Evolutionary conservation across 2,113 vertebrate genomes (phyloP), one percentile per base, ranked within the genome.

Genomic region (Rhinolophus sinicus): DNA sequence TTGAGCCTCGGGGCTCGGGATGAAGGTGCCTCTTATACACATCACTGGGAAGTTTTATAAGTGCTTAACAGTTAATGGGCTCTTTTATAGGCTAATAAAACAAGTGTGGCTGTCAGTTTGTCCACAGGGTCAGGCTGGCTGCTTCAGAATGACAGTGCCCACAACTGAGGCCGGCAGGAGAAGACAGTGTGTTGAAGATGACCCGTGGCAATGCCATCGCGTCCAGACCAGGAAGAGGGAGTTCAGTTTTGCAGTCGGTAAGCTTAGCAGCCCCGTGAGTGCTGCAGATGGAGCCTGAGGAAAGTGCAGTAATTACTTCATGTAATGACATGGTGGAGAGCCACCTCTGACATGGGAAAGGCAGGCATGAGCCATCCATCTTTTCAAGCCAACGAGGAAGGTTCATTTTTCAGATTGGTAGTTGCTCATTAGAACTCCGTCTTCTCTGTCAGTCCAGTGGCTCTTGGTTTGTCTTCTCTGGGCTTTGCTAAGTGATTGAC

Each of bases 291-390:
- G 85, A 75, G 50, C 47, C 73, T 2, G 65, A 60, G 82, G 80
- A 56, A 62, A 56, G 65, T 30, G 28, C 62, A 52, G 58, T 93
- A 76, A 18, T 83, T 38, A 33, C 56, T 13, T 21, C 58, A 16
- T 38, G 60, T 40, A 6, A 64, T 3, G 35, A 19, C 69, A 11
- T 14, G 69, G 28, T 4, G 38, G 28, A 10, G 80, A 38, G 40
- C 30, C 44, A 38, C 65, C 70, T 80, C 47, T 60, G 90, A 6
- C 47, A 16, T 0, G 0, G 40, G 44, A n/a, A 72, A 69, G 9
- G 7, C 0, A 6, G 84, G 8, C 35, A 33, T 26, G 26, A 80
- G 33, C 58, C 93, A 58, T 69, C 6, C 54, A 30, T 70, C 13
- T 87, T 85, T n/a, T 19, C 50, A 50, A 92, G 72, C 30, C 28